These are phyloP conservation scores for Drosophila bocki DNA, from an alignment of 1,140 invertebrate species.

Conservation along the genomic window DNA sequence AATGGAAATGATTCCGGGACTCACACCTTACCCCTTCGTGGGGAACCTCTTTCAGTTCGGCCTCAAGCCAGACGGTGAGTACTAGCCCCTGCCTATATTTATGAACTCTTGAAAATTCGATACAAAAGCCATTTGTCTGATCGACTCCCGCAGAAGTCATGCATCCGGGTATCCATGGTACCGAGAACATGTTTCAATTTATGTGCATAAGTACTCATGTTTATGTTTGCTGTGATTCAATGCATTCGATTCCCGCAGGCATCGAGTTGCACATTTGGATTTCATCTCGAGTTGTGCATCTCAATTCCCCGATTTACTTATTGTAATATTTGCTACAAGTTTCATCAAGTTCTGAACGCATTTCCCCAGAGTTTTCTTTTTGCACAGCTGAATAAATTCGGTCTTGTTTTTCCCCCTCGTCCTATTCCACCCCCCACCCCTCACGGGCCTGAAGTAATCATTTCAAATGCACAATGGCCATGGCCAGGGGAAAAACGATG, in stretches of 20 bases:
- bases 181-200: neutral
- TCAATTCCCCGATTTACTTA: constrained; percentile 16
- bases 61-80: constrained; percentile 78
- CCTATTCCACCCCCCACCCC: neutral
- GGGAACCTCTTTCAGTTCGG: constrained; percentile 82
- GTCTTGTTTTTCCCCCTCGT: constrained; percentile 27
- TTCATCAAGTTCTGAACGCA: constrained; percentile 43
- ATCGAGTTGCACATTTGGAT: constrained; percentile 27
- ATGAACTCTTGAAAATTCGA: constrained; percentile 51
- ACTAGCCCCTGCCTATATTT: constrained; percentile 59
- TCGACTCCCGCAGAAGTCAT: neutral
- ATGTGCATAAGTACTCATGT: constrained; percentile 7
- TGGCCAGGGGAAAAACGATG: constrained; percentile 29
- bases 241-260: constrained; percentile 30
- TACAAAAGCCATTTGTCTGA: constrained; percentile 5
- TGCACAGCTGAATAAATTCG: constrained; percentile 67
- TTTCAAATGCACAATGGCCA: constrained; percentile 72
- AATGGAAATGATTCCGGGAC: constrained; percentile 83
- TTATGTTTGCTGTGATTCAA: constrained; percentile 9
- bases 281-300: constrained; percentile 20
- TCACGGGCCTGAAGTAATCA: constrained; percentile 60
- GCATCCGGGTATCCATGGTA: constrained; percentile 3
- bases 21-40: constrained; percentile 79
- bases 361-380: constrained; percentile 41
- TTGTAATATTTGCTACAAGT: constrained; percentile 50